Percentiles rank a stretch among this genome's conserved stretches.
phyloP scores from a whole-genome alignment of 2,888 invertebrate species.

The Stenichneumon culpator region DNA sequence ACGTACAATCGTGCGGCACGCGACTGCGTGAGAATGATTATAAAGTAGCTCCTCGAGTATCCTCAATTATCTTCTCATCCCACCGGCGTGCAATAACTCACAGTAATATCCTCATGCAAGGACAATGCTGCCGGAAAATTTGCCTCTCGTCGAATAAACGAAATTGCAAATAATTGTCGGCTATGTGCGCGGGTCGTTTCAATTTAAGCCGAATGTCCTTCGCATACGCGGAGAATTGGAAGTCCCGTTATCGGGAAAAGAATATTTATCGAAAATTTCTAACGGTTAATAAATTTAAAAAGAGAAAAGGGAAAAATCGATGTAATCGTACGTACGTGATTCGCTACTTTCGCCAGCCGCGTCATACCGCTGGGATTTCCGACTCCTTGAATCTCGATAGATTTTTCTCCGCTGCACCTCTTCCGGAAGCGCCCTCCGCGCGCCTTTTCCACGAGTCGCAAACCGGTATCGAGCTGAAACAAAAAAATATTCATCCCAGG shows the following conservation, averaged over 20 bases:
- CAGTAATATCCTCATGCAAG: constrained; percentile 13
- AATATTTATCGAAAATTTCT: constrained; percentile 14
- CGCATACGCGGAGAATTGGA: neutral
- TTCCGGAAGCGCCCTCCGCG: constrained; percentile 43
- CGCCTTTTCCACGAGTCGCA: constrained; percentile 1
- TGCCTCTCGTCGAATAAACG: constrained; percentile 1
- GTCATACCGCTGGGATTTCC: neutral
- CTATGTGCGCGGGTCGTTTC: constrained; percentile 10
- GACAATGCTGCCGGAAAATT: constrained; percentile 31
- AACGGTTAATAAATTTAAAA: constrained; percentile 19
- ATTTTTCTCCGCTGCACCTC: constrained; percentile 20
- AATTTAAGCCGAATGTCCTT: constrained; percentile 19
- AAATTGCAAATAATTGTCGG: constrained; percentile 45
- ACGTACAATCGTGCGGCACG: constrained; percentile 41
- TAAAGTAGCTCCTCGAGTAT: constrained; percentile 1
- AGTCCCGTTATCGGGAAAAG: constrained; percentile 57
- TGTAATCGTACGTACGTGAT: constrained; percentile 53
- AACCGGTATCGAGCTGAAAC: constrained; percentile 36
- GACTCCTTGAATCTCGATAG: constrained; percentile 24
- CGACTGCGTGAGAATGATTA: constrained; percentile 43
- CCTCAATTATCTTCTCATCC: neutral
- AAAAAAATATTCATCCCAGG: constrained; percentile 18
- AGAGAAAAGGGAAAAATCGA: constrained; percentile 6
- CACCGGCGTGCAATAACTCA: neutral
- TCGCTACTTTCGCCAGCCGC: constrained; percentile 51